Evolutionary conservation across 2,113 vertebrate genomes (phyloP), one percentile per base, ranked within the genome.

Genomic region (Cynoglossus semilaevis): DNA sequence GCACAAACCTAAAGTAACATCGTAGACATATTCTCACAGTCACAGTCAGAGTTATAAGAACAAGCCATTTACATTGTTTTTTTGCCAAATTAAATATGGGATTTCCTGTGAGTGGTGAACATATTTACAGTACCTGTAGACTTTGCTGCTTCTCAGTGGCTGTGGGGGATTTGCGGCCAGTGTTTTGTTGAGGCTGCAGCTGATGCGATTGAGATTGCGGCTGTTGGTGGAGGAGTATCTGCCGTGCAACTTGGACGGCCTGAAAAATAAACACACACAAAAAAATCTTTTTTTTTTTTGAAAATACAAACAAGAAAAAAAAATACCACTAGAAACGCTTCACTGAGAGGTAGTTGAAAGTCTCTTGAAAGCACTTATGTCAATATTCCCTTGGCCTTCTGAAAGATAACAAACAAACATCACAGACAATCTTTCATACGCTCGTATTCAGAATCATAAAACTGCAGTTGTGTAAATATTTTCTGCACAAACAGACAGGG

Each of bases 231-330:
- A 97, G 92, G 29, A 98, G 92, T 69, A 98, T 93, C 76, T 98
- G 97, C 41, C 95, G 91, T 74, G 95, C 95, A 88, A 96, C 93
- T 85, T 98, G 95, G 77, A 99, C 91, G 68, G 95, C 94, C 97
- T 99, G 81, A 4, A 19, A 72, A 51, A 82, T 15, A 86, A 44
- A 79, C 72, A 4, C 29, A 72, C 45, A 81, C 15, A 86, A 40
- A 79, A 72, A 15, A 10, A 9, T 4, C 37, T 13, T n/a, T n/a
- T n/a, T n/a, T n/a, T n/a, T n/a, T n/a, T n/a, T n/a, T 41, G 11
- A 41, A 5, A 10, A 41, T 13, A 45, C 9, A 19, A 81, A 82
- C 46, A 65, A 41, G 45, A 58, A 58, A 47, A 16, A 44, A 41
- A 41, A 36, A 12, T 51, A 67, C 14, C 18, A 41, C 71, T 29